A percentile compares a stretch with the other conserved stretches of the same genome.
Conservation (phyloP, 2,888 invertebrate genomes). For the Athripsodes cinereus region DNA sequence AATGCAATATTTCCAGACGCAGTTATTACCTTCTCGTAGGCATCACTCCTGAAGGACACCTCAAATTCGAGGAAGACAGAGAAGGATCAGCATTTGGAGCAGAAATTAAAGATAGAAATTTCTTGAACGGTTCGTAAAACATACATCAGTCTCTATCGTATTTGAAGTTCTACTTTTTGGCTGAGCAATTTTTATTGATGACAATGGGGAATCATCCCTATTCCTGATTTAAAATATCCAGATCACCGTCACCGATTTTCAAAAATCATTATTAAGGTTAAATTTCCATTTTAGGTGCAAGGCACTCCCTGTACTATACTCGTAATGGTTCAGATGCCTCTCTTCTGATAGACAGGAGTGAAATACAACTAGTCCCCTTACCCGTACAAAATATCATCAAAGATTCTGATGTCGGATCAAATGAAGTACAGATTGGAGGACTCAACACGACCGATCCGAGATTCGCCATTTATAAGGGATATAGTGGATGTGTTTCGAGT, state of each 20-base stretch:
- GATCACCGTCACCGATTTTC: too few relatives aligned
- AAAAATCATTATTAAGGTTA: too few relatives aligned
- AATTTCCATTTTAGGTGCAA: slow-evolving; percentile 56
- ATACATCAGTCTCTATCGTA: not conserved
- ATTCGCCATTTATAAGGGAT: slow-evolving; percentile 77
- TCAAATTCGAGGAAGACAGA: slow-evolving; percentile 80
- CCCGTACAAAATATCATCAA: slow-evolving; percentile 64
- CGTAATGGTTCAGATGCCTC: slow-evolving; percentile 67
- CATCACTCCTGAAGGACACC: slow-evolving; percentile 73
- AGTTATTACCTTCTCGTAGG: slow-evolving; percentile 80
- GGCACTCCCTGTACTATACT: slow-evolving; percentile 67
- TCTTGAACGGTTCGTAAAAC: slow-evolving; percentile 65
- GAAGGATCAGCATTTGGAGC: slow-evolving; percentile 69
- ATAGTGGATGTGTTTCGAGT: slow-evolving; percentile 88
- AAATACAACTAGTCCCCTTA: slow-evolving; percentile 62
- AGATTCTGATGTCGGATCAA: slow-evolving; percentile 61
- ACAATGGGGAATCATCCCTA: too few relatives aligned
- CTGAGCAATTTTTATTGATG: not conserved
- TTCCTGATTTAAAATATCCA: too few relatives aligned
- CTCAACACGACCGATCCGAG: slow-evolving; percentile 78
- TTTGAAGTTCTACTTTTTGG: too few relatives aligned
- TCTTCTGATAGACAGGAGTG: slow-evolving; percentile 68
- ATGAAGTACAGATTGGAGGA: slow-evolving; percentile 83
- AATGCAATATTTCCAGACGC: slow-evolving; percentile 46
- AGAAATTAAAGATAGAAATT: slow-evolving; percentile 70